Percentiles rank a stretch among this genome's conserved stretches.
Evolutionary conservation across 2,113 vertebrate genomes (phyloP).

Genomic region (Platanista minor): DNA sequence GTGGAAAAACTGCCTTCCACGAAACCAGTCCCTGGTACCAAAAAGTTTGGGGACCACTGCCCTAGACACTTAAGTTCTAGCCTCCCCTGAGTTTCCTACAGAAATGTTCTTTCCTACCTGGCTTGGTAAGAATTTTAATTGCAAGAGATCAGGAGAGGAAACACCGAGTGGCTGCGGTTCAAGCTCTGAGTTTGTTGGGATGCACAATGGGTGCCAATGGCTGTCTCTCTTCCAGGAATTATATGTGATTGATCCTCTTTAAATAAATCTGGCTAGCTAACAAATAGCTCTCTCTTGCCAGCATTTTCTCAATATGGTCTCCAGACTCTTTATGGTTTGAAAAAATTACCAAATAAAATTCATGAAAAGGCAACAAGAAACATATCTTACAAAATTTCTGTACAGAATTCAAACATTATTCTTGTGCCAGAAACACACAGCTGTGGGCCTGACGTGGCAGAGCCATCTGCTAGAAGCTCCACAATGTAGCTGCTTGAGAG

Average conservation of each 20-base stretch:
- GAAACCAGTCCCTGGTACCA: no score
- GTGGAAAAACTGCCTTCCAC: no score
- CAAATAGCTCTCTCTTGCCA: conserved; percentile 55
- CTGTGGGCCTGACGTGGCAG: conserved; percentile 55
- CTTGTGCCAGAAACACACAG: conserved; percentile 61
- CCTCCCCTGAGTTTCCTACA: not conserved
- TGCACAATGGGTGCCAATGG: not conserved
- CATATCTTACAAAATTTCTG: conserved; percentile 69
- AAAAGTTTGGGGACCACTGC: not conserved
- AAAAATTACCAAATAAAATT: conserved; percentile 74
- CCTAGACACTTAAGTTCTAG: not conserved
- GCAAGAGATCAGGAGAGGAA: not conserved
- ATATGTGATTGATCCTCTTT: conserved; percentile 47
- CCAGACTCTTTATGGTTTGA: conserved; percentile 70
- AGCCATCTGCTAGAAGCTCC: conserved; percentile 49
- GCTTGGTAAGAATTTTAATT: not conserved
- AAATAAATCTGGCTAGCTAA: conserved; percentile 65
- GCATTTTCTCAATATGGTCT: conserved; percentile 69
- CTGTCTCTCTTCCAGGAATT: conserved; percentile 30
- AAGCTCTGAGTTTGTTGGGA: not conserved
- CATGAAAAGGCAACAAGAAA: conserved; percentile 73
- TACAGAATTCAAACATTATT: conserved; percentile 67
- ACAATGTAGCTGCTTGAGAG: not conserved
- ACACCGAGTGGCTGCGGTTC: not conserved
- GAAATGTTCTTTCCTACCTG: not conserved